These are phyloP conservation scores for Zhengitettix transpicula DNA, from an alignment of 2,888 invertebrate genomes.

Conservation along the genomic window DNA sequence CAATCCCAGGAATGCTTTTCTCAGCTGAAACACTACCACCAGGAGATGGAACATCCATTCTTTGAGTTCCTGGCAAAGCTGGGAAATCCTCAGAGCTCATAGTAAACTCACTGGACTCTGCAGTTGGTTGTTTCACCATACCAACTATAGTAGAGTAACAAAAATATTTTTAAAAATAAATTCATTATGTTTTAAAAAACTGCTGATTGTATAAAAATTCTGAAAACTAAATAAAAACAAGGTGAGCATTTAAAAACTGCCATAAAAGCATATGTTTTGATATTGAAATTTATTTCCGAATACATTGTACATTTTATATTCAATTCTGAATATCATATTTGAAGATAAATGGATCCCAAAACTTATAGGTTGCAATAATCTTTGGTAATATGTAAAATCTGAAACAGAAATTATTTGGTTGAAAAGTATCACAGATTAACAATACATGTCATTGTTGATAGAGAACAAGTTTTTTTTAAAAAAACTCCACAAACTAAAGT, in stretches of 20 bases:
- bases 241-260: background rate
- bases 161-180: background rate
- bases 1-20: constrained; percentile 8
- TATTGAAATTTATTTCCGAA: too few species aligned
- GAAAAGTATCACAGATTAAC: too few species aligned
- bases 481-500: too few species aligned
- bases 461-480: too few species aligned
- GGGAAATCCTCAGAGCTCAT: constrained; percentile 99
- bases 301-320: too few species aligned
- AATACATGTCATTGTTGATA: too few species aligned
- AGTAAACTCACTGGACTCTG: constrained; percentile 84
- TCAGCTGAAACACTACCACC: constrained; percentile 33
- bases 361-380: too few species aligned
- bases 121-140: constrained; percentile 88
- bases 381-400: too few species aligned
- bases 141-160: constrained; percentile 42
- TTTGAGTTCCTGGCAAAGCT: constrained; percentile 85
- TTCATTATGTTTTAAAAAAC: background rate
- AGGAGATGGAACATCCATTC: constrained; percentile 44
- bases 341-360: too few species aligned
- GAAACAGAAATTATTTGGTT: too few species aligned
- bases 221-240: background rate
- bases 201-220: background rate
- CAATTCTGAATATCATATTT: too few species aligned
- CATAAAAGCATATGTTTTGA: too few species aligned